Percentiles rank a stretch among this genome's conserved stretches.
phyloP scores from a whole-genome alignment of 2,113 vertebrate species.

The Phaethon lepturus region DNA sequence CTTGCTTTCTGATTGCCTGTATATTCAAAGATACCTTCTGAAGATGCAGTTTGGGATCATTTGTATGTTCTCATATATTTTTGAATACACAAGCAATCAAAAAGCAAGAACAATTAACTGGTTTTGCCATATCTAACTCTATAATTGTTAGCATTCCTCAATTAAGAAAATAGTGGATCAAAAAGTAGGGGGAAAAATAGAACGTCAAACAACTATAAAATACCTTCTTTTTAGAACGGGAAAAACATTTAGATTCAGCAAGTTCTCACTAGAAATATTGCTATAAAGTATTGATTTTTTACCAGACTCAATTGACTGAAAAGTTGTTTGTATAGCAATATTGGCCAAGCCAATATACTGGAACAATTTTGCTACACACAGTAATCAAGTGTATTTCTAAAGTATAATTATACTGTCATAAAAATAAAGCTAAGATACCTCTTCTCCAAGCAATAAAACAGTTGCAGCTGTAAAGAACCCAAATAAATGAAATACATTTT shows the following conservation, averaged over 20 bases:
- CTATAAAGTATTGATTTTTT: conserved; percentile 92
- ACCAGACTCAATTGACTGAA: conserved; percentile 94
- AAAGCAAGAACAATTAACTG: background rate
- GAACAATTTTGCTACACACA: conserved; percentile 84
- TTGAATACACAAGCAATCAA: background rate
- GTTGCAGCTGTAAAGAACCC: conserved; percentile 76
- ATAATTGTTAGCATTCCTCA: background rate
- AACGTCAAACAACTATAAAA: conserved; percentile 40
- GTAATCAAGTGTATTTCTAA: conserved; percentile 93
- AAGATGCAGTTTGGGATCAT: background rate
- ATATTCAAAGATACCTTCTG: background rate
- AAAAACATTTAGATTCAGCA: conserved; percentile 84
- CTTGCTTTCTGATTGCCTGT: background rate
- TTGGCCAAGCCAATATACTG: conserved; percentile 90
- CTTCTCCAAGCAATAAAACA: conserved; percentile 82
- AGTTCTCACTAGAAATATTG: conserved; percentile 83
- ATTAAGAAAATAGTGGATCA: background rate
- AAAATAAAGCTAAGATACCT: conserved; percentile 91
- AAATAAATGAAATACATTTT: conserved; percentile 79
- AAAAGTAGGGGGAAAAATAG: conserved; percentile 37
- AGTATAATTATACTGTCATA: conserved; percentile 96
- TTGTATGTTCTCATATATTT: background rate
- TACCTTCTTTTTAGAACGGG: conserved; percentile 51
- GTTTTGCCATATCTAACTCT: background rate
- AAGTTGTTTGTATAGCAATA: conserved; percentile 98